Evolutionary conservation across 2,113 vertebrate genomes (phyloP).

Genomic region (Chaetodon trifascialis): DNA sequence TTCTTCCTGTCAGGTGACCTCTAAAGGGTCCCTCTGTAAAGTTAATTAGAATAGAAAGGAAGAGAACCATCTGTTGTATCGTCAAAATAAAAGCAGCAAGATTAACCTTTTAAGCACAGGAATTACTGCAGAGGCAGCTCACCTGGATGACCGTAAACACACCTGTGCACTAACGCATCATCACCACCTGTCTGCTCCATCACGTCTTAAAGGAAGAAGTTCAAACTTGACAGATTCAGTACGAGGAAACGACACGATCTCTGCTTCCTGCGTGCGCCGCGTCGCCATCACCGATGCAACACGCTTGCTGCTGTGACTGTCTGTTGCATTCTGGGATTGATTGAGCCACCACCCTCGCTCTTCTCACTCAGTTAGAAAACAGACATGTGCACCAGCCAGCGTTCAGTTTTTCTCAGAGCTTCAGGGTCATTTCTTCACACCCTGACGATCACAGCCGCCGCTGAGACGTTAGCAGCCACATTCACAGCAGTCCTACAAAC

Average conservation of each 20-base stretch:
- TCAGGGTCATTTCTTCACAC: constrained; percentile 27
- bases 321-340: constrained; percentile 8
- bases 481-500: constrained; percentile 13
- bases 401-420: neutral
- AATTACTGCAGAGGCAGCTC: no score
- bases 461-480: neutral
- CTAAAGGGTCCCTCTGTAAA: neutral
- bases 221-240: no score
- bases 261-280: no score
- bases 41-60: neutral
- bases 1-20: neutral
- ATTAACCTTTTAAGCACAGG: no score
- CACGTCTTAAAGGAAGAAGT: no score
- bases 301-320: neutral
- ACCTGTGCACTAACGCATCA: no score
- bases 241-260: neutral
- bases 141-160: no score
- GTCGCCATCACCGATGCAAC: neutral
- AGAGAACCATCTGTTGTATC: neutral
- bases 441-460: neutral
- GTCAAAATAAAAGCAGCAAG: neutral
- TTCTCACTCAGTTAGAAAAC: no score
- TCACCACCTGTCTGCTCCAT: no score
- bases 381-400: neutral
- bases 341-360: no score